Evolutionary conservation across 2,113 vertebrate genomes (phyloP), one percentile per base, ranked within the genome.

Genomic region (Perognathus longimembris): DNA sequence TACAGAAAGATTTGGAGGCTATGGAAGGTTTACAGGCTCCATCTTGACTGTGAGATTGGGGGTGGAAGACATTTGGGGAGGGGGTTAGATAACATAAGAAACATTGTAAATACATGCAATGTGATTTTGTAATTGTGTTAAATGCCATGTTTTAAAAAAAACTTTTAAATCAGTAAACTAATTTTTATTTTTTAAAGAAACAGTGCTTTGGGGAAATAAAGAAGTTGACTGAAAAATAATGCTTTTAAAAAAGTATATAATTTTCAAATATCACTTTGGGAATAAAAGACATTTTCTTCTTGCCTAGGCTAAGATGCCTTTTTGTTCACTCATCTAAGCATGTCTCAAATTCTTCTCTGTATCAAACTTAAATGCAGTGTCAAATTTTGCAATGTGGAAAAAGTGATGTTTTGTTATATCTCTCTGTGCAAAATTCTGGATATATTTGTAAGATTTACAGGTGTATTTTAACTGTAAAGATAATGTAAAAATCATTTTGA

Each of bases 241-340:
- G 80, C 82, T 92, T 95, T 45, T 50, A 17, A 15, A 15, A 0
- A 87, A 88, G 32, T 77, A 6, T 77, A 92, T 89, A 93, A 75
- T 87, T 73, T 89, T 87, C 59, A 73, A 26, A 83, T 95, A 94
- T 59, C 42, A 63, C 14, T 93, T 93, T 54, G 89, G 80, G 73
- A 95, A 91, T 96, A 32, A 88, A 71, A n/a, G 22, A 45, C 45
- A 45, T 79, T 95, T 93, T 90, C 69, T 96, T 89, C 61, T 92
- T 91, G 71, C 80, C 91, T 96, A 96, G 63, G 74, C 71, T 90
- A 77, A 92, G 74, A 94, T 87, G 63, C n/a, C 66, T 94, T 32
- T 70, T 32, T 75, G 80, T 93, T 96, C 69, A 92, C 81, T 61
- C 75, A 86, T 95, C 85, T 88, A 71, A 96, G 70, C 36, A 21